Base-by-base conservation (phyloP, 2,888 invertebrate species). In the Drosophila paramelanica region DNA sequence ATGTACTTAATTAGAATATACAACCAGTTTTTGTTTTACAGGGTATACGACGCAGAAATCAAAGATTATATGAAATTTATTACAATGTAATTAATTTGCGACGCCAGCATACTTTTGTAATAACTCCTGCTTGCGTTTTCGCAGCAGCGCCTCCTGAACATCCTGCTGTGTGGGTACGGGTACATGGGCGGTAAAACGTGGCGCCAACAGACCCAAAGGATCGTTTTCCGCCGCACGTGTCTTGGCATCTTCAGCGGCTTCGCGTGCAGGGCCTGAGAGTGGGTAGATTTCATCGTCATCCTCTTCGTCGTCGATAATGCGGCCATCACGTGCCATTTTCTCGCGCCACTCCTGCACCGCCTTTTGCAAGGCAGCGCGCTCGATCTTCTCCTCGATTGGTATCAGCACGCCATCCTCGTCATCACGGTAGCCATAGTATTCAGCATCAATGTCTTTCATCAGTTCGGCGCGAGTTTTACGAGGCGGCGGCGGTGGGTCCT, bases 341-440 rank as follows among this genome's bases (percentile, higher is more conserved):
- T 92, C 93, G 81, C 95, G 95, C 97, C 97, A 98, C 79, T 96
- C 96, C 6, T 93, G 93, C 2, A 97, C 94, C 0, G 95, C 95
- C 69, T 82, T 83, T 66, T 89, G 89, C 4, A 90, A 91, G 94
- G 96, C 95, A 89, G 94, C 93, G 88, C 95, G 95, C 93, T 98
- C 98, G 36, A 95, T 95, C 68, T 95, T 95, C 77, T 94, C 94
- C 92, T 99, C 99, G 4, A 98, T 91, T 0, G 99, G 99, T 72
- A 97, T 93, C 46, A 99, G 93, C 55, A 99, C 95, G 0, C 99
- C 99, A 92, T 99, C 99, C 90, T 99, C 99, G 87, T 99, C 99
- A 92, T 99, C 99, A 86, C 98, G 93, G 92, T 98, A 99, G 0
- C 99, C 99, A 93, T 99, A 99, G 93, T 99, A 99, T 93, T 98